Evolutionary conservation across 2,113 vertebrate genomes (phyloP).

Genomic region (Pseudorectes ferrugineus): DNA sequence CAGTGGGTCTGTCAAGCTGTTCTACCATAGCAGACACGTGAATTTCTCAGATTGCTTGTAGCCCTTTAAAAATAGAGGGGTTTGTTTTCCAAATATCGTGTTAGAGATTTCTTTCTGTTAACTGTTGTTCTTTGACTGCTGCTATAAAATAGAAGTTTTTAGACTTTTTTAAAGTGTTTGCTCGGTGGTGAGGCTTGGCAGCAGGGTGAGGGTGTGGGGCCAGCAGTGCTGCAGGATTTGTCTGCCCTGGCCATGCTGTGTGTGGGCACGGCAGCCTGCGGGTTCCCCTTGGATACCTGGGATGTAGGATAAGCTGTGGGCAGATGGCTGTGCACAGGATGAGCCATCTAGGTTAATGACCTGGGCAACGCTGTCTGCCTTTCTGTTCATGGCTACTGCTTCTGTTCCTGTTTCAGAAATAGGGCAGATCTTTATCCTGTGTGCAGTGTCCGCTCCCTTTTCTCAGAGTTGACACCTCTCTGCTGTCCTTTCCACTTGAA

Average conservation of each 20-base stretch:
- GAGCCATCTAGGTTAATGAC: not conserved
- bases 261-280: accelerated
- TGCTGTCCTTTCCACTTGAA: not conserved
- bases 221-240: not conserved
- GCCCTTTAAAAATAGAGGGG: not conserved
- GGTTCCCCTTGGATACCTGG: not conserved
- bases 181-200: not conserved
- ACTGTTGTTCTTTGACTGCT: not conserved
- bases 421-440: not conserved
- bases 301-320: not conserved
- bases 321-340: not conserved
- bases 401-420: not conserved
- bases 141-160: not conserved
- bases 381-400: not conserved
- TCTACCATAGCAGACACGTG: not conserved
- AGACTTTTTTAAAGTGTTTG: not conserved
- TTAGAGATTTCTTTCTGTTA: not conserved
- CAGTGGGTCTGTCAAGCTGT: not conserved
- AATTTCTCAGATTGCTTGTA: not conserved
- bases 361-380: not conserved
- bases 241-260: not conserved
- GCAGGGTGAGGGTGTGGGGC: not conserved
- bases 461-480: not conserved
- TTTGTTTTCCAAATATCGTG: not conserved
- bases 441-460: not conserved